phyloP scores from a whole-genome alignment of 2,113 vertebrate species.

The Machaerirhynchus nigripectus region DNA sequence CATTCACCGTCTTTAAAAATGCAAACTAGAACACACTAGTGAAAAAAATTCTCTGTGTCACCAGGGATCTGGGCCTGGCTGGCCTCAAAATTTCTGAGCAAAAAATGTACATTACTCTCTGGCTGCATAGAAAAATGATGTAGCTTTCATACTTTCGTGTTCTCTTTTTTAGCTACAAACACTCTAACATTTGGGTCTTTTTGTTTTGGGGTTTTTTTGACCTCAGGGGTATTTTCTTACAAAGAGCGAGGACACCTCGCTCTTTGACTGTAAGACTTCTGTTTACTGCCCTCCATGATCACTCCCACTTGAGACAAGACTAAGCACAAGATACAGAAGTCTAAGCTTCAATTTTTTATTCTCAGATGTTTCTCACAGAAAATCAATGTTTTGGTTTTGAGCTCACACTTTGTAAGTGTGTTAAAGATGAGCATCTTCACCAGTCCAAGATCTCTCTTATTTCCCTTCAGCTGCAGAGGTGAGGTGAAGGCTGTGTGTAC shows the following conservation, averaged over 20 bases:
- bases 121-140: not conserved
- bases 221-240: not conserved
- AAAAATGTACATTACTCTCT: not conserved
- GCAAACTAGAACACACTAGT: not conserved
- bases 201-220: not conserved
- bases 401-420: accelerated
- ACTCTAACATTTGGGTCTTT: not conserved
- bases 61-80: not conserved
- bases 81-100: not conserved
- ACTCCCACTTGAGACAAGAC: not conserved
- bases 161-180: not conserved
- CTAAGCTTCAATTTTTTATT: not conserved
- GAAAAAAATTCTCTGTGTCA: not conserved
- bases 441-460: not conserved
- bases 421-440: not conserved
- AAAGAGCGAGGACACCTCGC: no score
- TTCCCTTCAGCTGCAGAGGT: not conserved
- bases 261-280: not conserved
- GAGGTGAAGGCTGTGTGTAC: not conserved
- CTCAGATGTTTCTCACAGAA: not conserved
- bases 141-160: not conserved
- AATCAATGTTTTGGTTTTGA: not conserved
- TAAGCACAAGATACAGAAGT: not conserved
- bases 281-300: not conserved
- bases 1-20: not conserved